Conservation (phyloP, 2,797 vertebrate species). For the Poecilia wingei region DNA sequence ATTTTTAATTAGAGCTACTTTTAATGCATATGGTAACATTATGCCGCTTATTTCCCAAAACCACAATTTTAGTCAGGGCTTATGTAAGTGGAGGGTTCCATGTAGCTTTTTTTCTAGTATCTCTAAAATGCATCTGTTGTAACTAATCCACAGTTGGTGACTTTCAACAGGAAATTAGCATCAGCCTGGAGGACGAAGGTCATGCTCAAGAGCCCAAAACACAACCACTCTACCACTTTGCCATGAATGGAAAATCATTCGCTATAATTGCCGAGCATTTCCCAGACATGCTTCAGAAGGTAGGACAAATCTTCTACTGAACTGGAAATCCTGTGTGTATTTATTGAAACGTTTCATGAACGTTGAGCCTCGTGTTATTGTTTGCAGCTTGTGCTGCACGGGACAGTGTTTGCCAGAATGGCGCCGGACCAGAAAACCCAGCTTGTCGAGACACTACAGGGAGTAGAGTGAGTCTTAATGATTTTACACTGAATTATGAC, state of each 20-base stretch:
- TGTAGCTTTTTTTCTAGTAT: not conserved
- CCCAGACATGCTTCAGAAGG: slow-evolving; percentile 96
- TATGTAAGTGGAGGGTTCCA: not conserved
- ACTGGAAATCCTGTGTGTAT: not conserved
- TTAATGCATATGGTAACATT: not conserved
- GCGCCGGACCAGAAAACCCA: slow-evolving; percentile 98
- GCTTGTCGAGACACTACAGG: slow-evolving; percentile 93
- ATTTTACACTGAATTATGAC: not conserved
- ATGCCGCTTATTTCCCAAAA: not conserved
- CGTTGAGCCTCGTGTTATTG: not conserved
- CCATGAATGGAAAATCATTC: slow-evolving; percentile 98
- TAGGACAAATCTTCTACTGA: slow-evolving; percentile 41
- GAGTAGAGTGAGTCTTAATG: slow-evolving; percentile 91
- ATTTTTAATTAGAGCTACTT: not conserved
- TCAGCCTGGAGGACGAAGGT: slow-evolving; percentile 86
- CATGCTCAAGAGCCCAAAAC: slow-evolving; percentile 79
- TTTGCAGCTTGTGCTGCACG: slow-evolving; percentile 90
- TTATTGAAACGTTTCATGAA: not conserved
- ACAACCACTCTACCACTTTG: slow-evolving; percentile 90
- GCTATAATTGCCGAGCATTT: slow-evolving; percentile 94
- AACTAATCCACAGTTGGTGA: slow-evolving; percentile 2
- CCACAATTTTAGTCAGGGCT: not conserved
- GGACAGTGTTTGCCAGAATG: slow-evolving; percentile 98
- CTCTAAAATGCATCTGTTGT: not conserved
- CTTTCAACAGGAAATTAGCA: slow-evolving; percentile 85